These are phyloP conservation scores for Synanthedon formicaeformis DNA, from an alignment of 2,888 invertebrate species.

Conservation along the genomic window DNA sequence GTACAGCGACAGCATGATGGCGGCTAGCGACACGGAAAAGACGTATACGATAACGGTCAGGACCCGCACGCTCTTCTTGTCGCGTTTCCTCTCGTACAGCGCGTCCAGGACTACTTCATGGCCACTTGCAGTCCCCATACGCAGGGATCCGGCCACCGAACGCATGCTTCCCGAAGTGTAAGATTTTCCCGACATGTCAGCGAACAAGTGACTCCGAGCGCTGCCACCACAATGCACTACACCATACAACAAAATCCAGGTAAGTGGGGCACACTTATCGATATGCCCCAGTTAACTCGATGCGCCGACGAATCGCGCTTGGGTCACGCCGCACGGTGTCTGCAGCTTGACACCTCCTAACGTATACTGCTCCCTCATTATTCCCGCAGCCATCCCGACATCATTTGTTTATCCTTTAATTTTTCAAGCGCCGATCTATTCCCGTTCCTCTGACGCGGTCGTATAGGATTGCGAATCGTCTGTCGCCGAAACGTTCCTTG, in stretches of 20 bases:
- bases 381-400: slow-evolving; percentile 52
- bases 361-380: slow-evolving; percentile 62
- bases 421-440: slow-evolving; percentile 56
- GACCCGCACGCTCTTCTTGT: slow-evolving; percentile 89
- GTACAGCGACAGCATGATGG: slow-evolving; percentile 92
- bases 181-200: slow-evolving; percentile 42
- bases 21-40: slow-evolving; percentile 92
- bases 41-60: slow-evolving; percentile 94
- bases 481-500: slow-evolving; percentile 41
- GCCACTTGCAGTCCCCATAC: slow-evolving; percentile 30
- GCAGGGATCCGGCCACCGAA: slow-evolving; percentile 54
- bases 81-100: slow-evolving; percentile 84
- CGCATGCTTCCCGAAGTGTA: slow-evolving; percentile 68
- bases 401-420: slow-evolving; percentile 71
- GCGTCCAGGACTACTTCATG: slow-evolving; percentile 79
- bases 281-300: slow-evolving; percentile 24
- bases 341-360: slow-evolving; percentile 61
- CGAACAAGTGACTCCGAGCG: slow-evolving; percentile 1
- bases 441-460: slow-evolving; percentile 59
- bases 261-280: slow-evolving; percentile 51
- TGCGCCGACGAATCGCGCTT: slow-evolving; percentile 35
- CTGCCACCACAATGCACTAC: slow-evolving; percentile 19
- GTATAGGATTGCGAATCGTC: slow-evolving; percentile 45
- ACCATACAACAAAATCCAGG: slow-evolving; percentile 32
- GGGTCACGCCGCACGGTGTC: slow-evolving; percentile 61